Percentiles rank a stretch among this genome's conserved stretches.
phyloP scores from a whole-genome alignment of 2,888 invertebrate genomes.

The Drosophila conformis region DNA sequence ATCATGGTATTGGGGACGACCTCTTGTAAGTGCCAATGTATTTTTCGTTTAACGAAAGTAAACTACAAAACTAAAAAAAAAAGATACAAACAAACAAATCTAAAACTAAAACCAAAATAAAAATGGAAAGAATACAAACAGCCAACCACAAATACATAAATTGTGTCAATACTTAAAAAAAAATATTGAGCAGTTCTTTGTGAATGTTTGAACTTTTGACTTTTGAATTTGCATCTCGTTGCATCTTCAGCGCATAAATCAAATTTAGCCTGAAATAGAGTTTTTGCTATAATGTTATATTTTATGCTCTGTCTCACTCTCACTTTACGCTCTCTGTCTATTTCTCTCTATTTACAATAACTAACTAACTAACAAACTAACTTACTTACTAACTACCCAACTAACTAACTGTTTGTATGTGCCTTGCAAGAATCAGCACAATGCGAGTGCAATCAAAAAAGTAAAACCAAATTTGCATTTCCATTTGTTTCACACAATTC shows the following conservation, averaged over 20 bases:
- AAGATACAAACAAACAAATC: conserved; percentile 35
- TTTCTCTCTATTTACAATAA: conserved; percentile 28
- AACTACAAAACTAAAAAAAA: conserved; percentile 48
- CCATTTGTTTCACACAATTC: conserved; percentile 50
- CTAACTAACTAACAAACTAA: conserved; percentile 23
- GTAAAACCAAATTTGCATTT: conserved; percentile 55
- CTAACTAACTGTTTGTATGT: conserved; percentile 68
- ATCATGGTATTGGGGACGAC: conserved; percentile 98
- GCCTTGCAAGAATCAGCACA: conserved; percentile 66
- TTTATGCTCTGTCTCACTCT: conserved; percentile 50
- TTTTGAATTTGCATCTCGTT: conserved; percentile 74
- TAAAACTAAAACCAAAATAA: conserved; percentile 34
- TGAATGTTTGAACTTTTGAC: conserved; percentile 64
- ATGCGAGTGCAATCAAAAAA: conserved; percentile 55
- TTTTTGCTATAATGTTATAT: conserved; percentile 63
- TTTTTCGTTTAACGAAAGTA: conserved; percentile 81
- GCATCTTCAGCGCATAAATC: conserved; percentile 63
- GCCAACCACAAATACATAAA: conserved; percentile 58
- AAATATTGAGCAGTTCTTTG: conserved; percentile 45
- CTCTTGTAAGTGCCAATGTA: conserved; percentile 93
- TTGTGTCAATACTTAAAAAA: conserved; percentile 47
- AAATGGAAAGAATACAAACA: conserved; percentile 43
- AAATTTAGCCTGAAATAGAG: conserved; percentile 71
- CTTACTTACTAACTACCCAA: conserved; percentile 39
- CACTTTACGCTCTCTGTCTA: conserved; percentile 45